Evolutionary conservation across 2,888 invertebrate genomes (phyloP).

Genomic region (Hirtodrosophila confusa): DNA sequence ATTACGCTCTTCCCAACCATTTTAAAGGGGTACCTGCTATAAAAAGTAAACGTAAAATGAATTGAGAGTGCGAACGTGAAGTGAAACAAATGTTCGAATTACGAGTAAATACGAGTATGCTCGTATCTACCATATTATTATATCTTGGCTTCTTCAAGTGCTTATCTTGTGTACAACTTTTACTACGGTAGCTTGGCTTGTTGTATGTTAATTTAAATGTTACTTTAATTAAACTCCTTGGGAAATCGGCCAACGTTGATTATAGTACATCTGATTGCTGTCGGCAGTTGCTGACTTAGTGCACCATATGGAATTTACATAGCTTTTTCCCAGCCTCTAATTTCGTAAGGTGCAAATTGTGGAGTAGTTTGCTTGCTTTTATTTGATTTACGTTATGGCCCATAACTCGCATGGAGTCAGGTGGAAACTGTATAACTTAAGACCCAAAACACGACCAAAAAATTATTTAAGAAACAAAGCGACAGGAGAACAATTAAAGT

Average conservation of each 20-base stretch:
- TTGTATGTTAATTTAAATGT: conserved; percentile 56
- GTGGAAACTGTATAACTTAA: conserved; percentile 1
- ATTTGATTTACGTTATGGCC: conserved; percentile 15
- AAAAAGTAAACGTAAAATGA: conserved; percentile 5
- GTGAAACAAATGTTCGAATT: conserved; percentile 50
- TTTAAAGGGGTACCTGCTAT: no score
- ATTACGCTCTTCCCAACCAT: no score
- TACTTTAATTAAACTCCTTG: conserved; percentile 64
- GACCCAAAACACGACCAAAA: not conserved
- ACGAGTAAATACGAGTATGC: conserved; percentile 25
- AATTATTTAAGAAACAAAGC: not conserved
- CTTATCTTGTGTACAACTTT: conserved; percentile 35
- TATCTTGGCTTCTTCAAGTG: conserved; percentile 31
- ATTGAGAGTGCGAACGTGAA: conserved; percentile 42
- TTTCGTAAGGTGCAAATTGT: conserved; percentile 64
- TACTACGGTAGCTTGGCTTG: conserved; percentile 23
- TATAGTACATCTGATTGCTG: conserved; percentile 30
- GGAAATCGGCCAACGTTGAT: conserved; percentile 62
- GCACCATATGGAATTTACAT: conserved; percentile 54
- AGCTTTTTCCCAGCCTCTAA: conserved; percentile 51
- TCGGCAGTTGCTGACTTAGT: conserved; percentile 33
- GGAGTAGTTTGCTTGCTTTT: conserved; percentile 18
- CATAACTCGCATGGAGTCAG: not conserved
- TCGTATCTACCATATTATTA: conserved; percentile 17
- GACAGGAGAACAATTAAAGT: no score